Evolutionary conservation across 2,888 invertebrate species (phyloP).

Genomic region (Eumacrocentrus americanus): DNA sequence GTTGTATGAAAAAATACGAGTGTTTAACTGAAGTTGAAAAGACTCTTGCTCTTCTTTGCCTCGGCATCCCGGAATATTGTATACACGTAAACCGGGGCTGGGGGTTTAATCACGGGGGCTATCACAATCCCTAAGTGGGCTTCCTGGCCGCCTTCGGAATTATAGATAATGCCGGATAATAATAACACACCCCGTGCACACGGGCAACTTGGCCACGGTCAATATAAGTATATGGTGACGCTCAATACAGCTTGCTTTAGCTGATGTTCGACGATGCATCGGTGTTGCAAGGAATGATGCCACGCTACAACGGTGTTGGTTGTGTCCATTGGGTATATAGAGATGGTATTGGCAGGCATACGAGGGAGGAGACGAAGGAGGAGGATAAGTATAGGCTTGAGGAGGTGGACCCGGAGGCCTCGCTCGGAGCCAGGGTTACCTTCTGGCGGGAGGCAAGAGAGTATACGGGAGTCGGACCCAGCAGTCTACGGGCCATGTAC

Average conservation of each 20-base stretch:
- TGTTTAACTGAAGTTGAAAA: too few relatives aligned
- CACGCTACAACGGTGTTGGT: too few relatives aligned
- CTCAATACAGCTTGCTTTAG: constrained; percentile 25
- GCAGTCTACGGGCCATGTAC: constrained; percentile 58
- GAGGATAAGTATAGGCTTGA: constrained; percentile 61
- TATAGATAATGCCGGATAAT: constrained; percentile 63
- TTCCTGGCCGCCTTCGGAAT: constrained; percentile 60
- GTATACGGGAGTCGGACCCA: constrained; percentile 52
- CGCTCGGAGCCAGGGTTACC: constrained; percentile 34
- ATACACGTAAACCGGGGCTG: constrained; percentile 40
- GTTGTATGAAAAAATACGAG: too few relatives aligned
- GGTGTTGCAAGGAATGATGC: constrained; percentile 12
- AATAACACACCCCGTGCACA: constrained; percentile 58
- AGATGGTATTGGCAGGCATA: constrained; percentile 14
- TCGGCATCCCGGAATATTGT: constrained; percentile 36
- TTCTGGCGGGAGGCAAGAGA: constrained; percentile 33
- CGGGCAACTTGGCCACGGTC: constrained; percentile 54
- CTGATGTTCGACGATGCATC: constrained; percentile 18
- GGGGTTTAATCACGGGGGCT: constrained; percentile 61
- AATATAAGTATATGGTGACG: constrained; percentile 56
- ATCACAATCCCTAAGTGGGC: constrained; percentile 62
- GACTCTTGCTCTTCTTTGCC: too few relatives aligned
- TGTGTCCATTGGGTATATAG: constrained; percentile 13
- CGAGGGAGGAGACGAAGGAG: constrained; percentile 41
- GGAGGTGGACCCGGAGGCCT: constrained; percentile 40